phyloP scores from a whole-genome alignment of 2,113 vertebrate species.

The Cyprinodon brontotheroides region DNA sequence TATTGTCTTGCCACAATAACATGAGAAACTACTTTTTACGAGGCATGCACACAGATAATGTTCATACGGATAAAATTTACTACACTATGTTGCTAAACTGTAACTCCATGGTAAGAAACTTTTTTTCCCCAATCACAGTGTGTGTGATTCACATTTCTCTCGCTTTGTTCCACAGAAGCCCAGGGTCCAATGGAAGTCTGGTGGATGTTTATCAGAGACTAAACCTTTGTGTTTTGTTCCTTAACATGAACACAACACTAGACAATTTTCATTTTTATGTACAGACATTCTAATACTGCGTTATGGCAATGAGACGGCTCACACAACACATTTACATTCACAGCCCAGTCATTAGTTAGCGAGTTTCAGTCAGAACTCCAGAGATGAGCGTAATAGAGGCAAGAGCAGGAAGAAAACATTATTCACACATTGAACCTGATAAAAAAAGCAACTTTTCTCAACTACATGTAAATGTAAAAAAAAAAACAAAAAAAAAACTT shows the following conservation, averaged over 20 bases:
- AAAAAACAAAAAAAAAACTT: conserved; percentile 49
- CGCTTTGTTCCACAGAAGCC: conserved; percentile 73
- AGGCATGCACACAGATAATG: conserved; percentile 92
- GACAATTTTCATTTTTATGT: conserved; percentile 78
- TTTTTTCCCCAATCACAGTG: conserved; percentile 89
- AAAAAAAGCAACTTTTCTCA: conserved; percentile 51
- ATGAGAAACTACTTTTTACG: conserved; percentile 82
- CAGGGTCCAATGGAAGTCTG: conserved; percentile 78
- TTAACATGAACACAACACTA: conserved; percentile 79
- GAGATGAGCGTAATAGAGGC: conserved; percentile 62
- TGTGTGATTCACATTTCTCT: conserved; percentile 76
- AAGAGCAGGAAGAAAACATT: conserved; percentile 63
- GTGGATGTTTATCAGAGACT: conserved; percentile 72
- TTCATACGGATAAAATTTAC: conserved; percentile 74
- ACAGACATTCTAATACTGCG: conserved; percentile 86
- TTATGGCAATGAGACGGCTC: conserved; percentile 78
- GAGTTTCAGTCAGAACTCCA: conserved; percentile 71
- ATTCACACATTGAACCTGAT: conserved; percentile 57
- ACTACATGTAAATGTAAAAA: too few relatives aligned
- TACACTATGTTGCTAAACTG: conserved; percentile 80
- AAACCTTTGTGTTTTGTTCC: conserved; percentile 71
- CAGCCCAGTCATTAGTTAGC: conserved; percentile 69
- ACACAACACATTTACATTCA: conserved; percentile 82
- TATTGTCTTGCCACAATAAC: conserved; percentile 79
- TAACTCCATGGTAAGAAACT: conserved; percentile 82